A percentile compares a stretch with the other conserved stretches of the same genome.
phyloP scores from a whole-genome alignment of 1,140 invertebrate species.

The Rhopalosiphum maidis region DNA sequence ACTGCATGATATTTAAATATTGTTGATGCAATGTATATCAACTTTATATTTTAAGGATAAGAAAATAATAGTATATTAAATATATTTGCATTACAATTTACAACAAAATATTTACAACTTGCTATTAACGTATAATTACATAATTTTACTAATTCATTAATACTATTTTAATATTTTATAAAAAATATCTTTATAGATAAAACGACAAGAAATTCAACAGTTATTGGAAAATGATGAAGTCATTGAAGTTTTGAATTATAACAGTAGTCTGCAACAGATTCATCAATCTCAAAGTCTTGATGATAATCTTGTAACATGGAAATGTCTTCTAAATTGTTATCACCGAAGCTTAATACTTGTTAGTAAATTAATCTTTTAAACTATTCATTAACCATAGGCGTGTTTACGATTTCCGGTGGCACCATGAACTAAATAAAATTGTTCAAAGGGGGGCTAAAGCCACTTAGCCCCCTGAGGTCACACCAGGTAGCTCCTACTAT shows the following conservation, averaged over 20 bases:
- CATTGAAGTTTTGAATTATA: conserved; percentile 36
- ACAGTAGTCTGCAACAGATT: neutral
- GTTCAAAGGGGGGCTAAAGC: no score
- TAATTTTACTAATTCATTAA: neutral
- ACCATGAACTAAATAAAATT: no score
- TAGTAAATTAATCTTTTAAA: neutral
- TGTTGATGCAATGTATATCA: neutral
- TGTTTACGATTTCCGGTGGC: no score
- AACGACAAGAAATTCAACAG: conserved; percentile 31
- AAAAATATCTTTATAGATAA: conserved; percentile 10
- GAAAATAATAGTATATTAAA: neutral
- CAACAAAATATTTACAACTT: neutral
- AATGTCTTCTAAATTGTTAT: conserved; percentile 3
- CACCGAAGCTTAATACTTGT: conserved; percentile 37
- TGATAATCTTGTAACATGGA: conserved; percentile 34
- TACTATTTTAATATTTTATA: neutral
- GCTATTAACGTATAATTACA: neutral
- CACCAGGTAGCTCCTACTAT: no score
- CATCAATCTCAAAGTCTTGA: neutral
- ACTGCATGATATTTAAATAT: neutral
- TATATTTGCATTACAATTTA: neutral
- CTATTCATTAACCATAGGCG: neutral
- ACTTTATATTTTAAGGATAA: neutral
- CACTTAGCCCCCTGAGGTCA: no score
- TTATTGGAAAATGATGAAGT: conserved; percentile 34